phyloP scores from a whole-genome alignment of 2,797 vertebrate genomes.

The Anniella stebbinsi region DNA sequence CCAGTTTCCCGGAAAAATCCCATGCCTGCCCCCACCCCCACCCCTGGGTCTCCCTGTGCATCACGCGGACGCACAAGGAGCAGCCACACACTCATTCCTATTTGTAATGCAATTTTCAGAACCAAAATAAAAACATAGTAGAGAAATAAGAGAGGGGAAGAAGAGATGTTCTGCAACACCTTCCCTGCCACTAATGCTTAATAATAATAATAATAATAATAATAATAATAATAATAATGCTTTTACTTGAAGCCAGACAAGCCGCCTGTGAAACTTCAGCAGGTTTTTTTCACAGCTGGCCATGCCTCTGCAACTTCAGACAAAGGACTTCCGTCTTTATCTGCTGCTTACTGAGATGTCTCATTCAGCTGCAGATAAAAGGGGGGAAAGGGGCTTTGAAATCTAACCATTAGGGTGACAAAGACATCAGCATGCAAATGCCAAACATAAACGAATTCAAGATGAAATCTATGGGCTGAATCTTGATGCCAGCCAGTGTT shows the following conservation, averaged over 20 bases:
- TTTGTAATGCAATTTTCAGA: constrained; percentile 28
- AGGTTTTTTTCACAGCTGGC: constrained; percentile 83
- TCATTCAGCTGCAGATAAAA: constrained; percentile 83
- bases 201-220: too few species aligned
- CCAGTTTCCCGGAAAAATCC: too few species aligned
- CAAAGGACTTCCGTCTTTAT: constrained; percentile 85
- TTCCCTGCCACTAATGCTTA: too few species aligned
- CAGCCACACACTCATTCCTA: background rate
- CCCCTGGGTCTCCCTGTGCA: too few species aligned
- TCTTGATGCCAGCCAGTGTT: constrained; percentile 49
- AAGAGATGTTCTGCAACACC: constrained; percentile 58
- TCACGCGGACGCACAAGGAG: too few species aligned
- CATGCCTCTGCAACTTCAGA: constrained; percentile 78
- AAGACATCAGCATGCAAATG: constrained; percentile 79
- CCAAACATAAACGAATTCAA: constrained; percentile 74
- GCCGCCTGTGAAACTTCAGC: constrained; percentile 81
- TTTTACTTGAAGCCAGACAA: constrained; percentile 77
- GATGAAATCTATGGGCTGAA: constrained; percentile 64
- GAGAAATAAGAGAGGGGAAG: constrained; percentile 59
- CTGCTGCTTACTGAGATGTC: constrained; percentile 83
- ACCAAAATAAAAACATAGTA: constrained; percentile 65
- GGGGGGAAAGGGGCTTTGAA: constrained; percentile 81
- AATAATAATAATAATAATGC: background rate
- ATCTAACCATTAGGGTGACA: constrained; percentile 74
- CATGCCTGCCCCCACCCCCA: too few species aligned